A percentile compares a stretch with the other conserved stretches of the same genome.
Conservation (phyloP, 2,797 vertebrate species). For the Acanthopagrus latus region DNA sequence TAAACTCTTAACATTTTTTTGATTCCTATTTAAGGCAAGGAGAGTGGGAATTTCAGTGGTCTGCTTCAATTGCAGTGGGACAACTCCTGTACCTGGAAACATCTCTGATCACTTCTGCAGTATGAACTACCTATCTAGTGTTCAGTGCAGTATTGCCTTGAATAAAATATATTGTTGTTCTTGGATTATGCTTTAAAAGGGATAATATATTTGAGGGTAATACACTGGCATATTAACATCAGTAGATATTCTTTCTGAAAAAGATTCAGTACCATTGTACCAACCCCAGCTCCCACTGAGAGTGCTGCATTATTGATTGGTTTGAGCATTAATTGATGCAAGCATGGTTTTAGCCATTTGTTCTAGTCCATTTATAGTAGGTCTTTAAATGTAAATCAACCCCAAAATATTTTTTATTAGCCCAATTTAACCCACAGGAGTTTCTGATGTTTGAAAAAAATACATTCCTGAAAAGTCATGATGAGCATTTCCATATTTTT, state of each 20-base stretch:
- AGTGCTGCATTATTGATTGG: background rate
- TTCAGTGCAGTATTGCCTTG: background rate
- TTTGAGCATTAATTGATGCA: background rate
- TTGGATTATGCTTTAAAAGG: background rate
- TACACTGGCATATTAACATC: background rate
- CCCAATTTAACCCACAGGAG: background rate
- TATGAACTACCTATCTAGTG: background rate
- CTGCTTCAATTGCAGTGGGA: background rate
- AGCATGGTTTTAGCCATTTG: background rate
- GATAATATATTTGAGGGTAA: background rate
- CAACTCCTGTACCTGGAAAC: background rate
- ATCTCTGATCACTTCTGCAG: background rate
- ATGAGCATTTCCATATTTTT: too few relatives aligned
- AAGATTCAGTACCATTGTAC: background rate
- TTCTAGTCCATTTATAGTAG: background rate
- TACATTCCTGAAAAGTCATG: too few relatives aligned
- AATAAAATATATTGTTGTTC: background rate
- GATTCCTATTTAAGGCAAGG: background rate
- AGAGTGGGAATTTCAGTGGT: background rate
- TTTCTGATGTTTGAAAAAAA: background rate
- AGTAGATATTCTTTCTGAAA: background rate
- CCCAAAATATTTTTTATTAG: background rate
- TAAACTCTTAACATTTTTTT: background rate
- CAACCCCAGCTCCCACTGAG: background rate
- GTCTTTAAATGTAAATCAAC: too few relatives aligned